Evolutionary conservation across 1,140 invertebrate genomes (phyloP).

Genomic region (Drosophila elegans): DNA sequence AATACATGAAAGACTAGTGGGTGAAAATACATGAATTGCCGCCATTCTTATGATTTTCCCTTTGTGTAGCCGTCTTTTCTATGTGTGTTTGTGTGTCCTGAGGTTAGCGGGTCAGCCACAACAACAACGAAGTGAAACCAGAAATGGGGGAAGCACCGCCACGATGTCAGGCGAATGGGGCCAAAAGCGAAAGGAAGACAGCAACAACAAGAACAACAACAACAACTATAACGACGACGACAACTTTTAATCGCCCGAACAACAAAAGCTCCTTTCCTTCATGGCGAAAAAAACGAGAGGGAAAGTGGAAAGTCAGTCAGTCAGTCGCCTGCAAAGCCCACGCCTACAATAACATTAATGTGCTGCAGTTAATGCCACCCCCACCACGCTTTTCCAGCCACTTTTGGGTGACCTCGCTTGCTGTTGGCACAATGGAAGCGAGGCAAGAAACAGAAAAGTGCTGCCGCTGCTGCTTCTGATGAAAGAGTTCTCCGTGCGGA

Average conservation of each 20-base stretch:
- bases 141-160: slow-evolving; percentile 55
- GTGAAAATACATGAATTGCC: not conserved
- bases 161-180: slow-evolving; percentile 68
- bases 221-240: slow-evolving; percentile 46
- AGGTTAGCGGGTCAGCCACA: slow-evolving; percentile 83
- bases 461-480: slow-evolving; percentile 36
- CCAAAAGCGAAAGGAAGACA: slow-evolving; percentile 70
- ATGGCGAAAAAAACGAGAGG: slow-evolving; percentile 9
- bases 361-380: slow-evolving; percentile 72
- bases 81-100: slow-evolving; percentile 27
- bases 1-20: not conserved
- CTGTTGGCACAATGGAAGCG: slow-evolving; percentile 75
- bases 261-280: slow-evolving; percentile 67
- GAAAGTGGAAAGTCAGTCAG: slow-evolving; percentile 28
- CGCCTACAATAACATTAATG: slow-evolving; percentile 81
- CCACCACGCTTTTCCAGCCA: not conserved
- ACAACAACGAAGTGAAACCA: slow-evolving; percentile 36
- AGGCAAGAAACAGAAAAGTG: slow-evolving; percentile 53
- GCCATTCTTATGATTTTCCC: slow-evolving; percentile 9
- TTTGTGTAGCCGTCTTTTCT: slow-evolving; percentile 9
- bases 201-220: slow-evolving; percentile 49
- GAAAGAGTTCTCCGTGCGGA: slow-evolving; percentile 46
- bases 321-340: slow-evolving; percentile 64
- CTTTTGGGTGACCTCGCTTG: slow-evolving; percentile 64
- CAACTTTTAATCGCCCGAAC: slow-evolving; percentile 81